Evolutionary conservation across 30 jellyfish, hydroid and myxozoan species (phyloP), one percentile per base, ranked within the genome.

Genomic region (Hydractinia symbiolongicarpus): DNA sequence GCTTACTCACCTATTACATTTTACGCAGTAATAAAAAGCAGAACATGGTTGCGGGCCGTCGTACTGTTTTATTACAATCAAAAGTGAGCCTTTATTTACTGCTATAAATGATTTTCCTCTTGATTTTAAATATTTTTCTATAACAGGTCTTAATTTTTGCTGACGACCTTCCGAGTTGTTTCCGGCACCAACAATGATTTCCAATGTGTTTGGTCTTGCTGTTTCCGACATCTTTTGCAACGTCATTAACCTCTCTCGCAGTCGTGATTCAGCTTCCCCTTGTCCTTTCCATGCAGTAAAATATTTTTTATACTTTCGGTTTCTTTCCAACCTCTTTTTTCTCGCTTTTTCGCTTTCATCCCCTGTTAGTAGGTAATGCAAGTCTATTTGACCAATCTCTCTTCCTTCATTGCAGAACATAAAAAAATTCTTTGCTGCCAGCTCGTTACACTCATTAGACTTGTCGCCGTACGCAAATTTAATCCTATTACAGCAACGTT

Each of bases 41-140:
- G 7, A 64, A 2, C 74, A 64, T 64, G 74, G 74, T 51, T 64
- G 74, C 9, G 17, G 9, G 4, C 74, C 74, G 2, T 44, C 40
- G 74, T 64, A 64, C 17, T 1, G 74, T 13, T 64, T 64, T 1
- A 64, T n/a, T 6, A 51, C 40, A n/a, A 64, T 64, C 74, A 64
- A 51, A 44, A 64, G 40, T 51, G 74, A 64, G 52, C 74, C 74
- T 64, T 64, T 64, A 64, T 64, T 64, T 6, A 64, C 40, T 64
- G 19, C 74, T 51, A 64, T 51, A 51, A n/a, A 64, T 1, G 19
- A 7, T n/a, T n/a, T 64, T 7, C 17, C 19, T n/a, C 6, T 44
- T 64, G 74, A 64, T 64, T 64, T 8, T 64, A 64, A 64, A 7
- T 6, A 13, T 6, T 7, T 51, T 64, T 64, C 74, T 7, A 64